Conservation (phyloP, 2,888 invertebrate species). For the Amblyjoppa fuscipennis region DNA sequence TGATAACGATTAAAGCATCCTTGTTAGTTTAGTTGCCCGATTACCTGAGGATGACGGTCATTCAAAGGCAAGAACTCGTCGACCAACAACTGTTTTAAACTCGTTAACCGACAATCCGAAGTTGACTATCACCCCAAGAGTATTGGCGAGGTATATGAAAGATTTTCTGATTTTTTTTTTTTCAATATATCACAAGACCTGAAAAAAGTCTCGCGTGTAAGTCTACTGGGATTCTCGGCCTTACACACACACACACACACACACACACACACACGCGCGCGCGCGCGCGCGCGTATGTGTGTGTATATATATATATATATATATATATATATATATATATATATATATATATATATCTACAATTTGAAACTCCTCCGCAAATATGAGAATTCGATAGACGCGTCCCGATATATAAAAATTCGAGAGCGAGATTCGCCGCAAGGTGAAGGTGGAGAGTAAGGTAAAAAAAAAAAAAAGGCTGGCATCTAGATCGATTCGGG, state of each 20-base stretch:
- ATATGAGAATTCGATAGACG: not conserved
- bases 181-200: not conserved
- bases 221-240: not conserved
- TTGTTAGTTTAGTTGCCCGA: too few relatives aligned
- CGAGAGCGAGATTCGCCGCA: not conserved
- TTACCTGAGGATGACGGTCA: too few relatives aligned
- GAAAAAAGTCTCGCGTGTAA: not conserved
- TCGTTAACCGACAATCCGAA: too few relatives aligned
- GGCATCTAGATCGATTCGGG: constrained; percentile 1
- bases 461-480: not conserved
- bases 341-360: not conserved
- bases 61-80: too few relatives aligned
- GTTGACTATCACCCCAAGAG: too few relatives aligned
- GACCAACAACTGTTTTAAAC: too few relatives aligned
- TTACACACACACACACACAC: too few relatives aligned
- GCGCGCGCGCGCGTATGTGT: too few relatives aligned
- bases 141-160: too few relatives aligned
- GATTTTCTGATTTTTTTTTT: not conserved
- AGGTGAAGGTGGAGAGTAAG: not conserved
- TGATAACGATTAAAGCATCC: too few relatives aligned
- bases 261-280: too few relatives aligned
- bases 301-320: too few relatives aligned
- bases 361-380: not conserved
- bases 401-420: not conserved
- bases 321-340: not conserved